These are phyloP conservation scores for Protonemura montana DNA, from an alignment of 2,888 invertebrate species.

Conservation along the genomic window DNA sequence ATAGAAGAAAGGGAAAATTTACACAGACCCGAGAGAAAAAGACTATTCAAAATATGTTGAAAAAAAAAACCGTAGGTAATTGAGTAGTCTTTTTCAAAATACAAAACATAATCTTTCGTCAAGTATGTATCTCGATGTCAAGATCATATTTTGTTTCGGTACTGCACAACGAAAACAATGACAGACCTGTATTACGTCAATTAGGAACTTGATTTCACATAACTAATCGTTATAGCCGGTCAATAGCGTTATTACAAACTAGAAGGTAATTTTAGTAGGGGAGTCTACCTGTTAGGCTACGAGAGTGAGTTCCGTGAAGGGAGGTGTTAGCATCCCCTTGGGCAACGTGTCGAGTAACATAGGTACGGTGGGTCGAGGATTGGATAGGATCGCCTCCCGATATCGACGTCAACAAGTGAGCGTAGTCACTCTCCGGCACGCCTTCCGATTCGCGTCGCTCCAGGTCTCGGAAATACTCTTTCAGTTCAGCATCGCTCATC, in stretches of 20 bases:
- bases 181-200: constrained; percentile 39
- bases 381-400: constrained; percentile 42
- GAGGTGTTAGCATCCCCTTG: constrained; percentile 48
- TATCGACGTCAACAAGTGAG: constrained; percentile 47
- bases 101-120: constrained; percentile 2
- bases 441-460: constrained; percentile 46
- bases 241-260: constrained; percentile 37
- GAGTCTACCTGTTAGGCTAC: constrained; percentile 52
- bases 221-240: not conserved
- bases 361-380: constrained; percentile 46
- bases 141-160: not conserved
- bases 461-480: constrained; percentile 47
- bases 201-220: constrained; percentile 25
- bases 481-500: constrained; percentile 46
- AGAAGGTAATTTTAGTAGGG: constrained; percentile 44
- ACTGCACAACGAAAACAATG: not conserved
- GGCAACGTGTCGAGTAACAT: constrained; percentile 46
- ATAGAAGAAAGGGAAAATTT: constrained; percentile 13
- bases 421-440: constrained; percentile 45
- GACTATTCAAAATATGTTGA: not conserved
- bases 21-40: not conserved
- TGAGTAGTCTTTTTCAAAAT: not conserved
- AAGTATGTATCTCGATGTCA: not conserved
- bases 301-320: constrained; percentile 50
- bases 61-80: not conserved